Conservation (phyloP, 37 sponge, comb jelly and placozoan species). For the Dysidea cf. avara region DNA sequence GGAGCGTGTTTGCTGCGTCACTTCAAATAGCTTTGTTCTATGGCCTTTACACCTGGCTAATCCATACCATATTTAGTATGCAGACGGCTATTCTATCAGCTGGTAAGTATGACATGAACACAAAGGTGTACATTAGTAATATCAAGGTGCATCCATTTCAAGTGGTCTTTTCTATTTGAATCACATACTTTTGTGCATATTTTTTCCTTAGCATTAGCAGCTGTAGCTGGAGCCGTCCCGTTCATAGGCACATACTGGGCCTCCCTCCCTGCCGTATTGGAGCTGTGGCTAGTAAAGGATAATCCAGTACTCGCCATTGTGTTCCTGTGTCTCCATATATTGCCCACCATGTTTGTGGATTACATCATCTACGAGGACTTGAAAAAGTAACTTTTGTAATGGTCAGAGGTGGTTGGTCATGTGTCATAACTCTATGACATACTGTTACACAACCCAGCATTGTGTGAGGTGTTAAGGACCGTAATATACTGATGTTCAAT, state of each 20-base stretch:
- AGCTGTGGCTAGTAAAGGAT: conserved; percentile 84
- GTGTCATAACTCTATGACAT: too few relatives aligned
- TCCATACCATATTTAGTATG: conserved; percentile 80
- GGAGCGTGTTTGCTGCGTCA: conserved; percentile 88
- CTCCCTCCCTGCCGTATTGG: conserved; percentile 84
- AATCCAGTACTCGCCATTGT: conserved; percentile 47
- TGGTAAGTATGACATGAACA: conserved; percentile 54
- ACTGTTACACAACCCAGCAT: too few relatives aligned
- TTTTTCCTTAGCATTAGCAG: conserved; percentile 66
- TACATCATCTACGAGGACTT: conserved; percentile 87
- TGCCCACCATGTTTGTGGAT: conserved; percentile 86
- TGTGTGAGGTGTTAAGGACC: too few relatives aligned
- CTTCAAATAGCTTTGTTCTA: conserved; percentile 84
- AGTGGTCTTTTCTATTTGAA: background rate
- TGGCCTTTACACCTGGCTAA: conserved; percentile 91
- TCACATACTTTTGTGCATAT: background rate
- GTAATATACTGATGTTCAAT: too few relatives aligned
- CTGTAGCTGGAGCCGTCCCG: conserved; percentile 83
- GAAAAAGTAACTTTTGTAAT: conserved; percentile 79
- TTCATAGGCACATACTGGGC: conserved; percentile 91
- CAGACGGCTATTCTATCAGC: conserved; percentile 86
- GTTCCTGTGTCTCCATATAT: conserved; percentile 65
- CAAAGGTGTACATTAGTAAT: background rate
- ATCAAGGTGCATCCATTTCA: too few relatives aligned
- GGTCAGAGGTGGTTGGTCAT: too few relatives aligned